Conservation (phyloP, 2,797 vertebrate species). For the Agapornis canus region DNA sequence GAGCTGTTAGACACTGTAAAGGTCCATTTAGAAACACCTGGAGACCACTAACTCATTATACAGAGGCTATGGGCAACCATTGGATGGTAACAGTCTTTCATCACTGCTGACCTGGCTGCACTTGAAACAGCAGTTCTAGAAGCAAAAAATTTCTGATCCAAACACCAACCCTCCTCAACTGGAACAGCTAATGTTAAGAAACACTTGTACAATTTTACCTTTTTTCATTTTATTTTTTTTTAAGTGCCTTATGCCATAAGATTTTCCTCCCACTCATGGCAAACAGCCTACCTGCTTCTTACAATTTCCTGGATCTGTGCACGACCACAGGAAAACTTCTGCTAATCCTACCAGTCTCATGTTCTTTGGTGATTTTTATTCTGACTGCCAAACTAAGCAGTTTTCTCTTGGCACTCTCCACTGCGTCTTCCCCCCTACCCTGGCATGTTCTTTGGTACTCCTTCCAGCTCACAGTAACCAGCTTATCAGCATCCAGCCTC, state of each 20-base stretch:
- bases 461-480: conserved; percentile 2
- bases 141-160: conserved; percentile 40
- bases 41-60: conserved; percentile 27
- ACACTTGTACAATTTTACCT: conserved; percentile 12
- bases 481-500: conserved; percentile 41
- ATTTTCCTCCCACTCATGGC: conserved; percentile 70
- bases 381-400: conserved; percentile 68
- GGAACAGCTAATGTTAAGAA: conserved; percentile 37
- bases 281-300: conserved; percentile 70
- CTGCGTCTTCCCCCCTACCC: background rate
- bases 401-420: conserved; percentile 52
- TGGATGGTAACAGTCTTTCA: conserved; percentile 55
- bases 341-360: conserved; percentile 69
- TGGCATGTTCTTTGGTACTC: background rate
- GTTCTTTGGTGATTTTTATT: conserved; percentile 68
- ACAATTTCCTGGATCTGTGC: conserved; percentile 70
- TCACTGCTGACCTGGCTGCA: conserved; percentile 52
- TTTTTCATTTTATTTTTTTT: background rate
- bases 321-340: conserved; percentile 69
- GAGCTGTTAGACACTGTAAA: conserved; percentile 12
- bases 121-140: conserved; percentile 50
- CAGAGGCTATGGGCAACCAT: background rate
- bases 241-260: conserved; percentile 49
- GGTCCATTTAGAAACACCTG: conserved; percentile 43
- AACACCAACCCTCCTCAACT: conserved; percentile 15